A percentile compares a stretch with the other conserved stretches of the same genome.
These are phyloP conservation scores for Steinernema carpocapsae DNA, from an alignment of 2,888 invertebrate genomes.

Conservation along the genomic window DNA sequence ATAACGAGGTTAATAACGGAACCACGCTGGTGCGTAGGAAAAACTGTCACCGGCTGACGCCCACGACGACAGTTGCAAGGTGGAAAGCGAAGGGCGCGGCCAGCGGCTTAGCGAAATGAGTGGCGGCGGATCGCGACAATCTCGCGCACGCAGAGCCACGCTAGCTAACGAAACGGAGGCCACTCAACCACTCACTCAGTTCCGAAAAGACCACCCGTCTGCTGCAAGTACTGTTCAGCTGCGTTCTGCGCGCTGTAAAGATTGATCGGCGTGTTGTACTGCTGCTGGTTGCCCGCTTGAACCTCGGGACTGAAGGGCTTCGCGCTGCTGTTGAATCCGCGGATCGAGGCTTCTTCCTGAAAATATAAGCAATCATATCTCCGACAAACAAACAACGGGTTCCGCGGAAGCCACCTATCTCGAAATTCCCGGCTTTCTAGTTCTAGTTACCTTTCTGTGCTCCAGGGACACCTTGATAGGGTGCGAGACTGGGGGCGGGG, in stretches of 20 bases:
- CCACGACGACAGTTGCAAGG: constrained; percentile 35
- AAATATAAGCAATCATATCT: neutral
- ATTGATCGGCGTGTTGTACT: constrained; percentile 46
- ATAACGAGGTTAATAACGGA: neutral
- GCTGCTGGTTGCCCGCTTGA: constrained; percentile 39
- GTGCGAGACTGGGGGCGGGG: constrained; percentile 26
- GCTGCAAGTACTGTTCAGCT: constrained; percentile 63
- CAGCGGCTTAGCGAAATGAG: no score
- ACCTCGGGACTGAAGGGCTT: constrained; percentile 26
- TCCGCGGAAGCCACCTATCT: no score
- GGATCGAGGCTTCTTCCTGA: constrained; percentile 36
- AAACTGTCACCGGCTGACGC: constrained; percentile 36
- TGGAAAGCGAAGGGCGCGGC: no score
- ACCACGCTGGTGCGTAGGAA: neutral
- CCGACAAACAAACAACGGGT: neutral
- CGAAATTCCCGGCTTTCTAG: neutral
- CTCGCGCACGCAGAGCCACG: neutral
- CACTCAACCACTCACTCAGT: constrained; percentile 45
- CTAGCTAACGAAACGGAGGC: neutral
- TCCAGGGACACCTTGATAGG: constrained; percentile 37
- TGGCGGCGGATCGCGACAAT: constrained; percentile 38
- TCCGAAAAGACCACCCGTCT: constrained; percentile 61
- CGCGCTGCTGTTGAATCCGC: constrained; percentile 36
- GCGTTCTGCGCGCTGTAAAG: constrained; percentile 57
- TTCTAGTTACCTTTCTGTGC: constrained; percentile 2